Evolutionary conservation across 2,113 vertebrate genomes (phyloP).

Genomic region (Telmatochromis brichardi): DNA sequence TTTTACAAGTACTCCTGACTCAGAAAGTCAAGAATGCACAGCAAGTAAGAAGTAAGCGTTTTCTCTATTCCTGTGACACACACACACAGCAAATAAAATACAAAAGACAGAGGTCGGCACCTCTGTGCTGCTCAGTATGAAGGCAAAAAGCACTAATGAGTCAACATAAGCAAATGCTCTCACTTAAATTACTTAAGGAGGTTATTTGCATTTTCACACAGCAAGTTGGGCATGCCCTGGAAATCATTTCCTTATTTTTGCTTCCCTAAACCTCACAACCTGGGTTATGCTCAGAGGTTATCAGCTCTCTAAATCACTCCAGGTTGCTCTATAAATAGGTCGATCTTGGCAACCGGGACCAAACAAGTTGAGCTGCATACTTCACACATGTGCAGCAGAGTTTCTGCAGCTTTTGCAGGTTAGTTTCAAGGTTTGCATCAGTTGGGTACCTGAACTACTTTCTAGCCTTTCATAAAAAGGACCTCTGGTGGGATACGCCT

Average conservation of each 20-base stretch:
- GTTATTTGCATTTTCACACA: not conserved
- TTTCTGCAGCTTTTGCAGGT: not conserved
- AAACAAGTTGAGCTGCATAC: not conserved
- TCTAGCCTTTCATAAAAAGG: not conserved
- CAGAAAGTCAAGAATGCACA: not conserved
- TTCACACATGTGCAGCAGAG: not conserved
- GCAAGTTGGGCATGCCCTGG: not conserved
- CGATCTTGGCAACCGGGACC: not conserved
- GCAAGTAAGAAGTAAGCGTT: too few relatives aligned
- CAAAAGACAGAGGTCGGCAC: not conserved
- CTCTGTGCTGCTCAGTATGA: not conserved
- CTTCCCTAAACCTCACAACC: not conserved
- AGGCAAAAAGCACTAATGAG: not conserved
- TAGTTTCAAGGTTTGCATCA: not conserved
- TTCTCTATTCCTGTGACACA: not conserved
- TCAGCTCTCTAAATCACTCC: not conserved
- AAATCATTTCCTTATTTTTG: not conserved
- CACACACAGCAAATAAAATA: fast-evolving
- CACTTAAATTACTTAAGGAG: not conserved
- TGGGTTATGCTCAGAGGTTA: not conserved
- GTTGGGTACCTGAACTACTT: not conserved
- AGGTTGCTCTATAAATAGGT: not conserved
- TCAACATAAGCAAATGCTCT: not conserved
- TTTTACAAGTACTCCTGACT: not conserved
- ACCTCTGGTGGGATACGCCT: not conserved